phyloP scores from a whole-genome alignment of 2,888 invertebrate genomes.

The Aleiodes alternator region DNA sequence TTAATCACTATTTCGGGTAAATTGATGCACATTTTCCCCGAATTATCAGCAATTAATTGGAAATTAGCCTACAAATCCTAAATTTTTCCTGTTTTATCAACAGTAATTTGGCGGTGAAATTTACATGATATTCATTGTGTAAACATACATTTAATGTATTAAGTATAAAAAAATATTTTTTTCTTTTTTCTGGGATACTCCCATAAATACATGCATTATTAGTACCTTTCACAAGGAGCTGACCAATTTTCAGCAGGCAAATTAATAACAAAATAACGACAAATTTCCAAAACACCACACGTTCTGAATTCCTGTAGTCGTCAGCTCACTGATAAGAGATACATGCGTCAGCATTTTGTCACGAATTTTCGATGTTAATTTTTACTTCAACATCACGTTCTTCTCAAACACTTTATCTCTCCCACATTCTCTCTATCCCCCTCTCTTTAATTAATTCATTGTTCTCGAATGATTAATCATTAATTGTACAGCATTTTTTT shows the following conservation, averaged over 20 bases:
- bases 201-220: no score
- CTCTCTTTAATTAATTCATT: not conserved
- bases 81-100: no score
- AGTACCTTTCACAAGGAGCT: no score
- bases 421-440: not conserved
- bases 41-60: no score
- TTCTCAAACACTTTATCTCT: conserved; percentile 3
- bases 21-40: no score
- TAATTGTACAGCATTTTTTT: not conserved
- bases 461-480: conserved; percentile 1
- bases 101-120: no score
- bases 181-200: no score
- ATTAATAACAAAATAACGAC: conserved; percentile 5
- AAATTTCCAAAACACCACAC: conserved; percentile 14
- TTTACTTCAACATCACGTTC: conserved; percentile 15
- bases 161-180: no score
- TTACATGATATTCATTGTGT: no score
- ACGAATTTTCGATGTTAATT: conserved; percentile 10
- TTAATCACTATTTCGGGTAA: no score
- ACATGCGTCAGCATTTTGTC: conserved; percentile 34
- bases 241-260: not conserved
- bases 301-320: conserved; percentile 27
- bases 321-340: conserved; percentile 34
- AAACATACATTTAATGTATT: no score
- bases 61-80: no score